Evolutionary conservation across 2,888 invertebrate species (phyloP).

Genomic region (Chesias legatella): DNA sequence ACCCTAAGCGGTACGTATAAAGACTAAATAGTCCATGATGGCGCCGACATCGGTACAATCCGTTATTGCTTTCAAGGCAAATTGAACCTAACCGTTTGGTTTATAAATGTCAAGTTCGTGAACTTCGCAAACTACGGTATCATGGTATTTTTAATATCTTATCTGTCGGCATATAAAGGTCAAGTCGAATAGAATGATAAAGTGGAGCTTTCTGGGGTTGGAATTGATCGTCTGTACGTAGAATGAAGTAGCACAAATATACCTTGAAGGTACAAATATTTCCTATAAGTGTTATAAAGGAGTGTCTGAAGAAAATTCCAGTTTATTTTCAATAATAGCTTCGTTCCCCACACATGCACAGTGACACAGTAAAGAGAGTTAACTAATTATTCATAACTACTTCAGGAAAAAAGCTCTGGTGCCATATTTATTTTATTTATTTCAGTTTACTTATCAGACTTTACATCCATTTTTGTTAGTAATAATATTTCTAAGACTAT

Average conservation of each 20-base stretch:
- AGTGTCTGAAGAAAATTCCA: too few relatives aligned
- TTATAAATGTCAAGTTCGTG: constrained; percentile 16
- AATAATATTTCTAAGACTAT: too few relatives aligned
- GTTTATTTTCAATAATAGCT: too few relatives aligned
- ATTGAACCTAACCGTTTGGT: constrained; percentile 12
- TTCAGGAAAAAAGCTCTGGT: too few relatives aligned
- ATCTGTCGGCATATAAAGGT: constrained; percentile 9
- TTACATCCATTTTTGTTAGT: too few relatives aligned
- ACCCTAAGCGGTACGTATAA: constrained; percentile 33
- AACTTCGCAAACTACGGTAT: constrained; percentile 7
- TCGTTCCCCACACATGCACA: too few relatives aligned
- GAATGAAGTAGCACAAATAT: constrained; percentile 4
- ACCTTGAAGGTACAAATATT: too few relatives aligned
- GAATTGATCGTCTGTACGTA: constrained; percentile 6
- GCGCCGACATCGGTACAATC: constrained; percentile 8
- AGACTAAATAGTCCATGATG: constrained; percentile 6
- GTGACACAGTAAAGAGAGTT: too few relatives aligned
- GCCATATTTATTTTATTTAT: too few relatives aligned
- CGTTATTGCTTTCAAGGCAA: constrained; percentile 10
- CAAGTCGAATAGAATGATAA: constrained; percentile 4
- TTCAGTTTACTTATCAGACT: too few relatives aligned
- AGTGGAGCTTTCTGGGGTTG: constrained; percentile 8
- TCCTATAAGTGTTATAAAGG: too few relatives aligned
- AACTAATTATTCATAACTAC: too few relatives aligned
- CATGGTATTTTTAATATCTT: constrained; percentile 12